Evolutionary conservation across 2,888 invertebrate species (phyloP).

Genomic region (Leucozona laternaria): DNA sequence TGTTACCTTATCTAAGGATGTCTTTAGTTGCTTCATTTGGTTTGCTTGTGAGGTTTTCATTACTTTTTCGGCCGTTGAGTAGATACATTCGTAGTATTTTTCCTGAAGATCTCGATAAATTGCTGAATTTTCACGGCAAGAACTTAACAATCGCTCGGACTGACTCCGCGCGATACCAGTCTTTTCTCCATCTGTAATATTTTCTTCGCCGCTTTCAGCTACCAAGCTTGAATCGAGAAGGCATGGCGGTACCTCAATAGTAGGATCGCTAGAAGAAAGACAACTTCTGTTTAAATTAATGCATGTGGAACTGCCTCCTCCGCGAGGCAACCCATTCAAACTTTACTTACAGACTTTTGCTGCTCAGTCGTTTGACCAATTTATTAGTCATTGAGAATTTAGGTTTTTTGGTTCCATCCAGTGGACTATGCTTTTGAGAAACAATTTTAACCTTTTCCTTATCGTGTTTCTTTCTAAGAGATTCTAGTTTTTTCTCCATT

Average conservation of each 20-base stretch:
- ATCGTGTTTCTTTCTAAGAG: slow-evolving; percentile 91
- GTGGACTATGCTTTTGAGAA: slow-evolving; percentile 85
- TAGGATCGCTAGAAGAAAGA: slow-evolving; percentile 82
- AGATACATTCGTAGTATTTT: slow-evolving; percentile 93
- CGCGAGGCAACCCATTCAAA: slow-evolving; percentile 73
- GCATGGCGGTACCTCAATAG: slow-evolving; percentile 84
- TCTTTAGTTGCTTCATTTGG: slow-evolving; percentile 91
- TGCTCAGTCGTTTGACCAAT: slow-evolving; percentile 90
- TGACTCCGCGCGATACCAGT: slow-evolving; percentile 84
- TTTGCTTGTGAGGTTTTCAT: slow-evolving; percentile 90
- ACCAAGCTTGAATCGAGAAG: slow-evolving; percentile 84
- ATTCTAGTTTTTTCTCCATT: slow-evolving; percentile 94
- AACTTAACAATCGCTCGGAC: slow-evolving; percentile 87
- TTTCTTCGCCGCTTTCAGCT: slow-evolving; percentile 82
- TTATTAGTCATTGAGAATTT: slow-evolving; percentile 91
- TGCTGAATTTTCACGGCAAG: slow-evolving; percentile 88
- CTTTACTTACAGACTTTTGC: slow-evolving; percentile 89
- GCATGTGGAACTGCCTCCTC: slow-evolving; percentile 67
- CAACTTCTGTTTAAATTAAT: slow-evolving; percentile 82
- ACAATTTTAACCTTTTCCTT: slow-evolving; percentile 88
- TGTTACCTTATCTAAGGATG: slow-evolving; percentile 88
- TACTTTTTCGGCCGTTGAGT: slow-evolving; percentile 90
- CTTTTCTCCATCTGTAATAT: slow-evolving; percentile 78
- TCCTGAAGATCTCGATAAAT: slow-evolving; percentile 91
- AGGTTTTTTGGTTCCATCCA: slow-evolving; percentile 86